Conservation (phyloP, 2,113 vertebrate genomes). For the Tursiops truncatus region DNA sequence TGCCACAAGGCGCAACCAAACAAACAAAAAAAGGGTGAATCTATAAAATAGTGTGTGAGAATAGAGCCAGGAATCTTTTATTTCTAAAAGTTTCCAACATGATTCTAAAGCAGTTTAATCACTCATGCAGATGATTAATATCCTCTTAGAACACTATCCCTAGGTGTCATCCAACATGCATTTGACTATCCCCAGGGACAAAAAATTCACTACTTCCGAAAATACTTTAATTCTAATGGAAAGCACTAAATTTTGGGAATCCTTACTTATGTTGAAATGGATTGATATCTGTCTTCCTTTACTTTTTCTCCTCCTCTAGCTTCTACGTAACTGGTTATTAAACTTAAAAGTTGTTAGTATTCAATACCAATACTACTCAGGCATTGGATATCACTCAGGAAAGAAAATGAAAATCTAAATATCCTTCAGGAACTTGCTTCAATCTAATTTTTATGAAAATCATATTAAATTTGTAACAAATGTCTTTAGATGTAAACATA, state of each 20-base stretch:
- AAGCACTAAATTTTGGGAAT: neutral
- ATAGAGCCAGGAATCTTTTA: neutral
- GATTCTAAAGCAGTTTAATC: neutral
- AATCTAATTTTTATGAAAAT: neutral
- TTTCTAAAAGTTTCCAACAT: neutral
- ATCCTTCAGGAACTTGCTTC: neutral
- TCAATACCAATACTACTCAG: neutral
- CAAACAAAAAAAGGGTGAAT: neutral
- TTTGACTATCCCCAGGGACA: neutral
- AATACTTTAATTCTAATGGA: neutral
- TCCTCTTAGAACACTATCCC: neutral
- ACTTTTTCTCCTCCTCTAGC: neutral
- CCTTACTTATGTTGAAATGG: neutral
- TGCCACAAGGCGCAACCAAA: neutral
- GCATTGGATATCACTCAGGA: neutral
- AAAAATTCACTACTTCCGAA: neutral
- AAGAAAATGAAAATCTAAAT: neutral
- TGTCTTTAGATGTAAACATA: neutral
- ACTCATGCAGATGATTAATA: neutral
- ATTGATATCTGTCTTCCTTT: neutral
- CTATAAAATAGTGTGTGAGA: neutral
- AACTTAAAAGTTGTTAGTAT: neutral
- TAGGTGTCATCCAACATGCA: neutral
- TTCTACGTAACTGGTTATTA: neutral
- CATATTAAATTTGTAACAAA: neutral